A percentile compares a stretch with the other conserved stretches of the same genome.
Evolutionary conservation across 2,888 invertebrate species (phyloP).

Genomic region (Stenurella melanura): DNA sequence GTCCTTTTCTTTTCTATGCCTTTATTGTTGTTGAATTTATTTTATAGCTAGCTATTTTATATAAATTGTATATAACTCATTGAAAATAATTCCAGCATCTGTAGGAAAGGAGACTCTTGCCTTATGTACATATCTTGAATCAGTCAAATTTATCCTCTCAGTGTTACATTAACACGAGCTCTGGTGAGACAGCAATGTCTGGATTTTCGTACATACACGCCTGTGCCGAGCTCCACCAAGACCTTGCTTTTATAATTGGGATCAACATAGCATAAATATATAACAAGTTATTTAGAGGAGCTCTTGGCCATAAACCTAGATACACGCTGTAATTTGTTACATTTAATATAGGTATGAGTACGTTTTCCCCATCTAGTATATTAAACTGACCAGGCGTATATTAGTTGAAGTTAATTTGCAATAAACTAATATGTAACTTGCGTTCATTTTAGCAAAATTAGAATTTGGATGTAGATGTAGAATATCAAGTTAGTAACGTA

Average conservation of each 20-base stretch:
- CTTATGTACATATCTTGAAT: too few relatives aligned
- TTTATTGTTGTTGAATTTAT: too few relatives aligned
- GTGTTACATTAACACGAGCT: too few relatives aligned
- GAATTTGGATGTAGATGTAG: neutral
- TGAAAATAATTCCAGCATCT: too few relatives aligned
- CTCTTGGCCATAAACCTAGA: constrained; percentile 7
- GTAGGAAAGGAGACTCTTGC: too few relatives aligned
- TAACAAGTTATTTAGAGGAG: neutral
- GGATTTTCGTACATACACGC: neutral
- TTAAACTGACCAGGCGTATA: neutral
- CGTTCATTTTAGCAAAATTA: neutral
- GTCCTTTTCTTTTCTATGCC: too few relatives aligned
- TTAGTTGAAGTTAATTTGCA: neutral
- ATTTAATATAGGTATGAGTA: constrained; percentile 1
- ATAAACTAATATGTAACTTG: neutral
- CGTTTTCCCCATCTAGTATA: neutral
- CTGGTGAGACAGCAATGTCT: neutral
- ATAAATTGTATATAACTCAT: too few relatives aligned
- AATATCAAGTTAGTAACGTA: neutral
- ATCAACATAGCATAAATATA: constrained; percentile 7
- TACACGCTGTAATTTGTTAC: constrained; percentile 1
- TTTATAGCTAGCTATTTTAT: too few relatives aligned
- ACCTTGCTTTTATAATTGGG: neutral
- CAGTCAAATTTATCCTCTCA: too few relatives aligned
- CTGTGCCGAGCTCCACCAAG: neutral